Conservation (phyloP, 2,113 vertebrate species). For the Probosciger aterrimus region DNA sequence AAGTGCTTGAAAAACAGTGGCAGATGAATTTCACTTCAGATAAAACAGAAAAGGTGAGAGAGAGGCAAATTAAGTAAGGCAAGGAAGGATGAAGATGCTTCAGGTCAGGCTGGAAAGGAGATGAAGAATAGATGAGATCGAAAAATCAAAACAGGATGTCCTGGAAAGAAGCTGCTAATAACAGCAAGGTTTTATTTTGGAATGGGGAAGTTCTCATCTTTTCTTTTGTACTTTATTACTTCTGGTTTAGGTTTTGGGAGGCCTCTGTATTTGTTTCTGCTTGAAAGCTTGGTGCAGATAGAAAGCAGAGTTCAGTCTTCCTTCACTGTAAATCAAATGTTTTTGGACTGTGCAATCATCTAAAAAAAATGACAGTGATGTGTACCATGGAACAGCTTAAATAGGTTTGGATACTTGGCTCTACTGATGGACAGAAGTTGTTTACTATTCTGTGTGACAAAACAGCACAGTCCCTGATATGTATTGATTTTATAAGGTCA, state of each 20-base stretch:
- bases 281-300: slow-evolving; percentile 7
- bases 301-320: slow-evolving; percentile 22
- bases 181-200: slow-evolving; percentile 4
- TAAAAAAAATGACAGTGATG: background rate
- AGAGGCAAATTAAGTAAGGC: background rate
- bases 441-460: background rate
- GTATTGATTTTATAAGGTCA: background rate
- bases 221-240: slow-evolving; percentile 19
- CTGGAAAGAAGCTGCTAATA: background rate
- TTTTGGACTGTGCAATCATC: background rate
- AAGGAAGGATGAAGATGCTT: background rate
- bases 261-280: slow-evolving; percentile 18
- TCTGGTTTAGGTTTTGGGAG: slow-evolving; percentile 25
- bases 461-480: background rate
- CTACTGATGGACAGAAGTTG: background rate
- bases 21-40: background rate
- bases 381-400: background rate
- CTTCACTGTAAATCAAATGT: background rate
- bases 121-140: background rate
- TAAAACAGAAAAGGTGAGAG: background rate
- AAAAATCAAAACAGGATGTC: slow-evolving; percentile 19
- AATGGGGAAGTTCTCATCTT: slow-evolving; percentile 23
- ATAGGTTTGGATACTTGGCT: background rate
- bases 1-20: background rate
- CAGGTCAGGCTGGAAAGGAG: background rate